These are phyloP conservation scores for Polydesmus complanatus DNA, from an alignment of 2,888 invertebrate species.

Conservation along the genomic window DNA sequence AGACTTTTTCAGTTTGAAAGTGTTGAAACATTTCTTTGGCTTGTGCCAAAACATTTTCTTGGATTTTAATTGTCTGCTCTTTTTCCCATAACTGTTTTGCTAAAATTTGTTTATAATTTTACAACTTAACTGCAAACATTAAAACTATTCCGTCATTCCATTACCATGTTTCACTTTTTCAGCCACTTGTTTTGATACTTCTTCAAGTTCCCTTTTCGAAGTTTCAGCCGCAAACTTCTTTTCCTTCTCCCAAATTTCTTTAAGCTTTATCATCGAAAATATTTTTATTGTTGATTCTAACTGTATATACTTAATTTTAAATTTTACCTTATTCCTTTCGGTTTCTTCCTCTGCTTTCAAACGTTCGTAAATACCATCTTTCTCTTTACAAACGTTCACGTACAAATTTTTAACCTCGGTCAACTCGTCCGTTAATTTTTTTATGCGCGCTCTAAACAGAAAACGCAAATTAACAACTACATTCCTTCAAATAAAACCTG, in stretches of 20 bases:
- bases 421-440: not conserved
- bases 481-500: too few relatives aligned
- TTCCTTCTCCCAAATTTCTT: not conserved
- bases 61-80: slow-evolving; percentile 1
- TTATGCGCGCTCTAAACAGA: not conserved
- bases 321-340: slow-evolving; percentile 3
- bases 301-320: not conserved
- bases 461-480: not conserved
- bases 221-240: not conserved
- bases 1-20: not conserved
- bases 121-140: too few relatives aligned
- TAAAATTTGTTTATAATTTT: too few relatives aligned
- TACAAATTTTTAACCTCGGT: slow-evolving; percentile 14
- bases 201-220: not conserved
- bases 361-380: slow-evolving; percentile 10
- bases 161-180: not conserved
- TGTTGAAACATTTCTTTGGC: slow-evolving; percentile 3
- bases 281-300: too few relatives aligned
- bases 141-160: too few relatives aligned
- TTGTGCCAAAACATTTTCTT: slow-evolving; percentile 7
- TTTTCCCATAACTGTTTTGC: slow-evolving; percentile 10
- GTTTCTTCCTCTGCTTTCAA: not conserved
- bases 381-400: slow-evolving; percentile 16
- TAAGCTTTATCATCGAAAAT: not conserved
- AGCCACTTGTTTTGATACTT: not conserved